Evolutionary conservation across 2,888 invertebrate genomes (phyloP).

Genomic region (Reticulitermes lucifugus): DNA sequence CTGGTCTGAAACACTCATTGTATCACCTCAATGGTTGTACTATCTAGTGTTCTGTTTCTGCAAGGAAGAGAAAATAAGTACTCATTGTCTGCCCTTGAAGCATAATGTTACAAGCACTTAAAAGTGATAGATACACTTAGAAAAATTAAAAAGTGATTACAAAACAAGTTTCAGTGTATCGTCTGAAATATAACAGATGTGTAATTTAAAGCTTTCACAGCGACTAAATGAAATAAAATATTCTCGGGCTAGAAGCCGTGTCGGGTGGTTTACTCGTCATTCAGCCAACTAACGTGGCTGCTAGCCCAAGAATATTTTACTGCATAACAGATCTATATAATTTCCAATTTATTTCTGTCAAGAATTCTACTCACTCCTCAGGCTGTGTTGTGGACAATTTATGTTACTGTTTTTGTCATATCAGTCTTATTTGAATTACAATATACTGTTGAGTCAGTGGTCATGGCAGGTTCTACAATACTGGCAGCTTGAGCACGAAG

Average conservation of each 20-base stretch:
- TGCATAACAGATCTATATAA: too few relatives aligned
- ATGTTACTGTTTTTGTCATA: neutral
- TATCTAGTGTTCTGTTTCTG: neutral
- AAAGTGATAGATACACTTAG: too few relatives aligned
- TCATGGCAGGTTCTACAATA: conserved; percentile 13
- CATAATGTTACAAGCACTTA: neutral
- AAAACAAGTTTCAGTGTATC: too few relatives aligned
- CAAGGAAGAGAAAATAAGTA: neutral
- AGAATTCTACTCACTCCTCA: neutral
- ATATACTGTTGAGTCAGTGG: conserved; percentile 1
- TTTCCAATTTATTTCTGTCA: neutral
- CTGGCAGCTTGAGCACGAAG: conserved; percentile 26
- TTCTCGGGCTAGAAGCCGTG: too few relatives aligned
- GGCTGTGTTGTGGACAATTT: neutral
- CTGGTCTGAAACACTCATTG: neutral
- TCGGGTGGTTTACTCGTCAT: too few relatives aligned
- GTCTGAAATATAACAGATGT: too few relatives aligned
- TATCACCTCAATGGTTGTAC: neutral
- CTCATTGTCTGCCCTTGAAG: neutral
- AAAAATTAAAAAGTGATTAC: neutral
- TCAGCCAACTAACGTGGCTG: too few relatives aligned
- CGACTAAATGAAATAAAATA: too few relatives aligned
- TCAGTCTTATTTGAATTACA: neutral
- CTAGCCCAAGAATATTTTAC: too few relatives aligned
- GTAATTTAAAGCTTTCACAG: too few relatives aligned